Conservation (phyloP, 2,797 vertebrate species). For the Pipistrellus nathusii region DNA sequence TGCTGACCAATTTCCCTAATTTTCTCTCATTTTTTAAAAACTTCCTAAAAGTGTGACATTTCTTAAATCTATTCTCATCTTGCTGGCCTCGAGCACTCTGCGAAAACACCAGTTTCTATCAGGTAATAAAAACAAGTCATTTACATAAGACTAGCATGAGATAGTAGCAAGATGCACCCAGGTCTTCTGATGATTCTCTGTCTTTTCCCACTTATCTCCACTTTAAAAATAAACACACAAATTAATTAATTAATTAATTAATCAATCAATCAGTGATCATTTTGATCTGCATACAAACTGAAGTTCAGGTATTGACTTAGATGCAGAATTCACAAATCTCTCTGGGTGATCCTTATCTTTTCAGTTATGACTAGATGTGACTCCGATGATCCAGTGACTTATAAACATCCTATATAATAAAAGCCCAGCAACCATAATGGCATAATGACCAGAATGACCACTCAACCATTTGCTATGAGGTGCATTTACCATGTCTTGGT, state of each 20-base stretch:
- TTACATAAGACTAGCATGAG: neutral
- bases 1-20: neutral
- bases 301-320: neutral
- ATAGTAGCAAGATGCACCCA: neutral
- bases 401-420: neutral
- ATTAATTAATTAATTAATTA: no score
- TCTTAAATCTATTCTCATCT: neutral
- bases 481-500: no score
- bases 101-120: neutral
- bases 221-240: neutral
- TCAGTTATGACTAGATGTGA: neutral
- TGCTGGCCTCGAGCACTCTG: neutral
- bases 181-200: neutral
- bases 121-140: neutral
- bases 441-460: no score
- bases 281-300: neutral
- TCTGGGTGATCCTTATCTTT: neutral
- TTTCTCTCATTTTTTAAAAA: neutral
- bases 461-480: no score
- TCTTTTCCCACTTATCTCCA: neutral
- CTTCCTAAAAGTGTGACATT: neutral
- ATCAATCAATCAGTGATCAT: neutral
- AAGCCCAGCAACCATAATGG: no score
- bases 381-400: neutral
- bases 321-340: neutral